phyloP scores from a whole-genome alignment of 2,797 vertebrate species.

The Eremophila alpestris region DNA sequence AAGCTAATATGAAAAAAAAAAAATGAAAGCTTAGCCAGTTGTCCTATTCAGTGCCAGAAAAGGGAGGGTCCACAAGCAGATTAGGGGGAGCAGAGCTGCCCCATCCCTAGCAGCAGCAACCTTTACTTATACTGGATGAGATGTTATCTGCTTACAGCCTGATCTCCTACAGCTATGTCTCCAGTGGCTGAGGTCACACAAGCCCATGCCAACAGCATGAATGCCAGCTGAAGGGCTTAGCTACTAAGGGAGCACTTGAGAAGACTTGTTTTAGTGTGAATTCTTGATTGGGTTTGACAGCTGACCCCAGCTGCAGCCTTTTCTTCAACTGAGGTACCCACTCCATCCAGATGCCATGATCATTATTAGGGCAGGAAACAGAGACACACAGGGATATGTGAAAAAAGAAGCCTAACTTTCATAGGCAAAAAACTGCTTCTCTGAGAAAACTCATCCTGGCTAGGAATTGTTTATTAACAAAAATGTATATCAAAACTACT shows the following conservation, averaged over 20 bases:
- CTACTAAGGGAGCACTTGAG: background rate
- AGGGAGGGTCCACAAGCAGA: background rate
- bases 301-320: background rate
- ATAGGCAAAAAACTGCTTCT: background rate
- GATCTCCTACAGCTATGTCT: background rate
- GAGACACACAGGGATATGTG: rapidly evolving
- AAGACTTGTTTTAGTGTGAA: background rate
- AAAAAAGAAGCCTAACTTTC: background rate
- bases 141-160: background rate
- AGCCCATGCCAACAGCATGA: background rate
- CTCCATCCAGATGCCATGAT: background rate
- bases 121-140: background rate
- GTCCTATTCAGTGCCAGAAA: background rate
- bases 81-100: background rate
- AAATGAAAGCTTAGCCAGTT: background rate
- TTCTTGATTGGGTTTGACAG: background rate
- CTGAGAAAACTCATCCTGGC: background rate
- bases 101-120: background rate
- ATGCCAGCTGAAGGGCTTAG: background rate
- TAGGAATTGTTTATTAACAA: background rate
- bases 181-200: background rate
- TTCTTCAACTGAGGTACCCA: background rate
- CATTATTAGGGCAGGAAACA: background rate
- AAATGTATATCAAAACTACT: background rate
- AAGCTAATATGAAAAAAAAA: background rate